These are phyloP conservation scores for Pilophorus perplexus DNA, from an alignment of 2,888 invertebrate species.

Conservation along the genomic window DNA sequence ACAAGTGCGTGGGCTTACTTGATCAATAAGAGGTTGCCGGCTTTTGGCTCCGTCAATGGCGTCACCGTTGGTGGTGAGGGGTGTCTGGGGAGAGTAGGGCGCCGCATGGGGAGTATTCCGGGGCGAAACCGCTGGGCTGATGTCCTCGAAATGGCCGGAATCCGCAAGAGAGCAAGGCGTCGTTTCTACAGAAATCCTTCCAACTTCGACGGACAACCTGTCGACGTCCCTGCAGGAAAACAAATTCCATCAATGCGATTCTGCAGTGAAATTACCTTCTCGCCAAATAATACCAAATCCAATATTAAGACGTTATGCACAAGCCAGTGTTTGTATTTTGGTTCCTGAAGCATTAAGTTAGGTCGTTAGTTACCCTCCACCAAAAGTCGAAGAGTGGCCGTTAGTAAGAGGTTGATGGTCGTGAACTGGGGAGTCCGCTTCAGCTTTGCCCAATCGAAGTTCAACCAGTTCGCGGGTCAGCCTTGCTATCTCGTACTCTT, in stretches of 20 bases:
- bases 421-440: slow-evolving; percentile 37
- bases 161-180: slow-evolving; percentile 74
- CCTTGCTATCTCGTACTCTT: slow-evolving; percentile 76
- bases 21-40: background rate
- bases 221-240: slow-evolving; percentile 18
- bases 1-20: too few relatives aligned
- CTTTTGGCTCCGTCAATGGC: background rate
- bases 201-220: slow-evolving; percentile 18
- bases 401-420: slow-evolving; percentile 30
- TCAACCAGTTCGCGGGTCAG: slow-evolving; percentile 78
- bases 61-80: background rate
- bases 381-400: slow-evolving; percentile 32
- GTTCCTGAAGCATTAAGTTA: too few relatives aligned
- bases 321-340: too few relatives aligned
- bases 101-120: slow-evolving; percentile 23
- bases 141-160: slow-evolving; percentile 83
- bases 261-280: too few relatives aligned
- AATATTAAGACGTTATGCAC: too few relatives aligned
- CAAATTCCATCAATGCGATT: background rate
- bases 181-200: slow-evolving; percentile 31
- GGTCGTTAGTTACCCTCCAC: slow-evolving; percentile 47
- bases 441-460: slow-evolving; percentile 70
- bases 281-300: background rate
- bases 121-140: slow-evolving; percentile 51
- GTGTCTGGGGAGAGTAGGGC: background rate